Conservation (phyloP, 2,797 vertebrate species). For the Pangasius macronema region DNA sequence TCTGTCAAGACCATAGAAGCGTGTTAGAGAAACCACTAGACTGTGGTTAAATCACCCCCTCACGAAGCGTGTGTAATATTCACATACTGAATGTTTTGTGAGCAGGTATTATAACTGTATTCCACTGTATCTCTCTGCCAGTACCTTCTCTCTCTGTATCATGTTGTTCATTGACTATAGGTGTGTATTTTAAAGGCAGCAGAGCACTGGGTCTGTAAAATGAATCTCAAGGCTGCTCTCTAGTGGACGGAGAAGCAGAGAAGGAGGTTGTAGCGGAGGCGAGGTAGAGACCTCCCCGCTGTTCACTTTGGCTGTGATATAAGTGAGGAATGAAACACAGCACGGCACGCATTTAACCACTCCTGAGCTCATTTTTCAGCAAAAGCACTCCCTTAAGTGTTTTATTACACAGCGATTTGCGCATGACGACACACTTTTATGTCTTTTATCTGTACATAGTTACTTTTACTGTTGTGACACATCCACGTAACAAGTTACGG, state of each 20-base stretch:
- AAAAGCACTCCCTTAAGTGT: neutral
- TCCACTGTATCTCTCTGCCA: neutral
- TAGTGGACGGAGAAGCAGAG: conserved; percentile 21
- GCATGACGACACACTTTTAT: neutral
- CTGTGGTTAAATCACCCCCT: neutral
- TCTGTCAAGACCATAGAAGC: neutral
- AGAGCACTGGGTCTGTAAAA: neutral
- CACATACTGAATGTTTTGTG: neutral
- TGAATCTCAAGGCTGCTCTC: conserved; percentile 11
- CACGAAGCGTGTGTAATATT: neutral
- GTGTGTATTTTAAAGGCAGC: neutral
- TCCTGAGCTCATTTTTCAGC: neutral
- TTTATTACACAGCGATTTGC: neutral
- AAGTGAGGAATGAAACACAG: neutral
- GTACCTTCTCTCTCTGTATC: neutral
- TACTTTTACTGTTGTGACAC: neutral
- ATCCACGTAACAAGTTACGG: neutral
- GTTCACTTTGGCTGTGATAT: neutral
- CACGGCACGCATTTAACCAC: neutral
- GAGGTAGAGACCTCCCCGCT: neutral
- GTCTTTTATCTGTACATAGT: neutral
- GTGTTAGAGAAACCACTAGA: conserved; percentile 20
- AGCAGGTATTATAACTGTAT: neutral
- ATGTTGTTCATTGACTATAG: neutral
- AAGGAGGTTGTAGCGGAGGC: neutral